Conservation (phyloP, 2,888 invertebrate species). For the Dugesia japonica region DNA sequence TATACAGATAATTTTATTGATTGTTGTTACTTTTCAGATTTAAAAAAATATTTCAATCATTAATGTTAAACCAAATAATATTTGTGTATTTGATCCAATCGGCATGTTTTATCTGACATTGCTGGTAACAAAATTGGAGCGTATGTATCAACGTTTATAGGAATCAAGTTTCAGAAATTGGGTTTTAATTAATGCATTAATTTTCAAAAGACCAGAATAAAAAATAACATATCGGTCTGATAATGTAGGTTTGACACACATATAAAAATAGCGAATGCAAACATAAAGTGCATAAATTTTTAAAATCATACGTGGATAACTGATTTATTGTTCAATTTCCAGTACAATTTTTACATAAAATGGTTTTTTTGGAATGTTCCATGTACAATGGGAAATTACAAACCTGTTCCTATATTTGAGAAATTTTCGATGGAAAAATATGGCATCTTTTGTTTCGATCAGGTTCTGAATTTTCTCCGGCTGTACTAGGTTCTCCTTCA, state of each 20-base stretch:
- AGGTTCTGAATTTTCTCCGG: neutral
- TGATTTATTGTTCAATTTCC: neutral
- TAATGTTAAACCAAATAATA: no score
- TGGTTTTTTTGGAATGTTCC: neutral
- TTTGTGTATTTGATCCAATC: no score
- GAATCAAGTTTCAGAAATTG: no score
- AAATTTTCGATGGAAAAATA: neutral
- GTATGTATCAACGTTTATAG: no score
- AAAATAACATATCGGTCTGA: neutral
- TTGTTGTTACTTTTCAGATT: no score
- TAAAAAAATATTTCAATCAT: no score
- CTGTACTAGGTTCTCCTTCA: neutral
- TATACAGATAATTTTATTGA: no score
- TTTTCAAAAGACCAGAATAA: neutral
- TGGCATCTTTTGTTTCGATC: neutral
- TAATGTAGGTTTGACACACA: neutral
- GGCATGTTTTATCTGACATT: no score
- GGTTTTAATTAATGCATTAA: neutral
- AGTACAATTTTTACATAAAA: neutral
- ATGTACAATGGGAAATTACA: neutral
- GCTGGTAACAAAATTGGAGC: no score
- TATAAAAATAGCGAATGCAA: neutral
- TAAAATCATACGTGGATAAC: no score
- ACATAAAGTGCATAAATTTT: neutral
- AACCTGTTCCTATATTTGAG: neutral